phyloP scores from a whole-genome alignment of 2,888 invertebrate genomes.

The Thumatha senex region DNA sequence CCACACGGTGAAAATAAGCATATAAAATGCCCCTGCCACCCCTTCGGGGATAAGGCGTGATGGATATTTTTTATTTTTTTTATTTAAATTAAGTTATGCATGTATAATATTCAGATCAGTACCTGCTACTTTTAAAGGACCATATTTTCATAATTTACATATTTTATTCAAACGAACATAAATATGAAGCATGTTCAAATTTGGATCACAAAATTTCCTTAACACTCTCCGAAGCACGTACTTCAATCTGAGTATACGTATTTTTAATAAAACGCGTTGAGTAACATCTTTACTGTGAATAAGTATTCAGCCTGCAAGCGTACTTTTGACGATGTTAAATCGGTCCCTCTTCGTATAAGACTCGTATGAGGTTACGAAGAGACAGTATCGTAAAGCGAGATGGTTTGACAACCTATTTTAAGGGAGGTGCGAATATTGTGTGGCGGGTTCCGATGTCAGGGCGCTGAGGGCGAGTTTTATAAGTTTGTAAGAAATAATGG shows the following conservation, averaged over 20 bases:
- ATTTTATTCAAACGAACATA: no score
- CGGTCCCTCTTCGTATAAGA: constrained; percentile 3
- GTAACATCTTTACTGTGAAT: constrained; percentile 23
- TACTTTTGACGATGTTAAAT: constrained; percentile 10
- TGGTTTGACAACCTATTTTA: constrained; percentile 41
- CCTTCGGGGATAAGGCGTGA: no score
- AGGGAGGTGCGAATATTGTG: constrained; percentile 10
- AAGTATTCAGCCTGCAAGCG: constrained; percentile 17
- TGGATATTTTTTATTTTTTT: no score
- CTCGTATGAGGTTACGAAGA: constrained; percentile 24
- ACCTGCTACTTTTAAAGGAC: no score
- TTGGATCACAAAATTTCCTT: constrained; percentile 7
- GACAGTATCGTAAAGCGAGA: constrained; percentile 33
- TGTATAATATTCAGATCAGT: no score
- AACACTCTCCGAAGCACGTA: constrained; percentile 6
- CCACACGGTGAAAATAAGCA: no score
- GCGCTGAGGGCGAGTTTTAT: constrained; percentile 5
- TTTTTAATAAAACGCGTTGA: constrained; percentile 14
- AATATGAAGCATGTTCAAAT: constrained; percentile 1
- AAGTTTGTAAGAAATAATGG: not conserved
- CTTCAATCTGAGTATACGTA: constrained; percentile 4
- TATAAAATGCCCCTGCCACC: no score
- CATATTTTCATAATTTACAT: no score
- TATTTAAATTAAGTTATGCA: no score
- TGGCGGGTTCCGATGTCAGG: constrained; percentile 1